Conservation (phyloP, 2,797 vertebrate genomes). For the Dallia pectoralis region DNA sequence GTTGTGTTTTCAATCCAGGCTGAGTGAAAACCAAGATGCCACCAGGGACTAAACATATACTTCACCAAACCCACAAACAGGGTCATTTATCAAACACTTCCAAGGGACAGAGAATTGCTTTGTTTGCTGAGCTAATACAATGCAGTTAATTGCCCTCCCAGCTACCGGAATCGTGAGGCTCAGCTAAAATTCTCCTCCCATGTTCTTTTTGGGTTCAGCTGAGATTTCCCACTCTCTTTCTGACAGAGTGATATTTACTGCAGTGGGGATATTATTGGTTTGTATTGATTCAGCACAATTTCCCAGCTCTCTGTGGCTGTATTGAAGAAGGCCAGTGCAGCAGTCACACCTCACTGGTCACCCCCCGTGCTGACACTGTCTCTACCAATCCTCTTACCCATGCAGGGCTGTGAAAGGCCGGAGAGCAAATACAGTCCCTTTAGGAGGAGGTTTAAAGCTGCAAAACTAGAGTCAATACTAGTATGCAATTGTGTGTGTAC, state of each 20-base stretch:
- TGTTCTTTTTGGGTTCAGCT: constrained; percentile 65
- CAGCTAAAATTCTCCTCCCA: constrained; percentile 72
- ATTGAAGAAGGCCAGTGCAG: constrained; percentile 68
- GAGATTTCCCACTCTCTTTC: constrained; percentile 52
- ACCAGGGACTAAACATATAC: constrained; percentile 71
- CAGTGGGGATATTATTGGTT: constrained; percentile 75
- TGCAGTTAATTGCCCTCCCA: constrained; percentile 75
- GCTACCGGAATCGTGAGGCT: constrained; percentile 65
- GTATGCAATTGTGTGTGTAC: not conserved
- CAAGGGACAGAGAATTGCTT: constrained; percentile 52
- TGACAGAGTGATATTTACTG: constrained; percentile 69
- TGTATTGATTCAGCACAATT: constrained; percentile 78
- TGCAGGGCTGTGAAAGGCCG: not conserved
- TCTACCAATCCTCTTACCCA: not conserved
- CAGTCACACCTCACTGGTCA: constrained; percentile 63
- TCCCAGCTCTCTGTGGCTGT: constrained; percentile 64
- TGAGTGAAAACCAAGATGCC: constrained; percentile 73
- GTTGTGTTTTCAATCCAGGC: constrained; percentile 47
- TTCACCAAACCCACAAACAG: constrained; percentile 69
- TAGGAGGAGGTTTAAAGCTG: constrained; percentile 2
- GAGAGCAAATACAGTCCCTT: constrained; percentile 3
- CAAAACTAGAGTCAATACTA: not conserved
- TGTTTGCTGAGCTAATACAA: constrained; percentile 78
- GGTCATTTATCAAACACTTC: constrained; percentile 70
- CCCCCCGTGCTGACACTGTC: constrained; percentile 2